Conservation (phyloP, 2,797 vertebrate genomes). For the Acrocephalus scirpaceus region DNA sequence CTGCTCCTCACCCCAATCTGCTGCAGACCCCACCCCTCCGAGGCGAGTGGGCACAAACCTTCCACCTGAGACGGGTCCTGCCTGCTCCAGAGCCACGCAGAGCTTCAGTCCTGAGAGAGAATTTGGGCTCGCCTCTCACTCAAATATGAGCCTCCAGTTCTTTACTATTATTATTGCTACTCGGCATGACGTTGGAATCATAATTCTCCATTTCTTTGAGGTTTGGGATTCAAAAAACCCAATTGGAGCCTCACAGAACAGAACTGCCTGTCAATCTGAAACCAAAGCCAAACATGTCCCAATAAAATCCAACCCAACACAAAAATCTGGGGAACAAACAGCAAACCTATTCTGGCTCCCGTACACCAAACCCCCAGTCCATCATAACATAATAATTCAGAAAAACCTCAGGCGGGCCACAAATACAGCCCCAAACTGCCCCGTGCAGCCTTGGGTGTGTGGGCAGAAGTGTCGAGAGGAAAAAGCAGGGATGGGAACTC, state of each 20-base stretch:
- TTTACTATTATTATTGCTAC: constrained; percentile 11
- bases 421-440: background rate
- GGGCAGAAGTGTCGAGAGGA: background rate
- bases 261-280: constrained; percentile 15
- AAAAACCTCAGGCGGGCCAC: background rate
- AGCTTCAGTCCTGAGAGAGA: background rate
- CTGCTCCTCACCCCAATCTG: constrained; percentile 4
- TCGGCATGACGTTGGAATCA: constrained; percentile 6
- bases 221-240: background rate
- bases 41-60: background rate
- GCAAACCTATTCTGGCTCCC: background rate
- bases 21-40: background rate
- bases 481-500: background rate
- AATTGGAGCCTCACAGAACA: constrained; percentile 9
- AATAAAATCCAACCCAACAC: background rate
- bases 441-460: rapidly evolving
- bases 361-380: background rate
- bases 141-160: background rate
- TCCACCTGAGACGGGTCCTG: background rate
- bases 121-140: background rate
- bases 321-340: background rate
- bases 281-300: constrained; percentile 23
- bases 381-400: background rate
- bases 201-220: constrained; percentile 10
- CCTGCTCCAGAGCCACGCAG: background rate